Conservation (phyloP, 2,888 invertebrate species). For the Andricus quercusramuli region DNA sequence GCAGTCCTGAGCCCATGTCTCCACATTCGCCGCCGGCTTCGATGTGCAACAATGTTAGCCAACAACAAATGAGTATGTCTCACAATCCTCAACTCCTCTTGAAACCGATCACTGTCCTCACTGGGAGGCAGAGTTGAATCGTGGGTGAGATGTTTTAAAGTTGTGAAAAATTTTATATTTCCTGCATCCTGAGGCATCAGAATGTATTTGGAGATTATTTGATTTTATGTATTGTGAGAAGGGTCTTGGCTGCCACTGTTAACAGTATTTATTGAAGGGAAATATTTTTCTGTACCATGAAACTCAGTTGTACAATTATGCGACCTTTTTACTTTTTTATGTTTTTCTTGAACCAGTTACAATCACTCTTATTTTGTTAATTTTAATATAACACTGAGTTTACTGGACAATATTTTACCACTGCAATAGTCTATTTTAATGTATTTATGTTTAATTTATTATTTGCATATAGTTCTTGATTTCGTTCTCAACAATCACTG, state of each 20-base stretch:
- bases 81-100: conserved; percentile 76
- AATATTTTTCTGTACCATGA: neutral
- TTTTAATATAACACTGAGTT: neutral
- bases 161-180: neutral
- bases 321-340: too few relatives aligned
- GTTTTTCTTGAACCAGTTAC: neutral
- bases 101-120: conserved; percentile 75
- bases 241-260: neutral
- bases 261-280: neutral
- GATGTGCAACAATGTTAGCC: conserved; percentile 79
- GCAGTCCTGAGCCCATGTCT: conserved; percentile 80
- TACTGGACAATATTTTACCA: neutral
- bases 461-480: neutral
- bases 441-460: neutral
- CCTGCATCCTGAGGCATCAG: neutral
- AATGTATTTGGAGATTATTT: neutral
- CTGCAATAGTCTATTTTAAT: neutral
- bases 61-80: conserved; percentile 71
- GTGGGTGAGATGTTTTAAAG: neutral
- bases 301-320: neutral
- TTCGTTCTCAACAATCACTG: neutral
- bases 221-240: neutral
- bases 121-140: conserved; percentile 74
- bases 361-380: neutral
- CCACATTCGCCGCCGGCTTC: conserved; percentile 76